These are phyloP conservation scores for Oryzias curvinotus DNA, from an alignment of 2,113 vertebrate genomes.

Conservation along the genomic window DNA sequence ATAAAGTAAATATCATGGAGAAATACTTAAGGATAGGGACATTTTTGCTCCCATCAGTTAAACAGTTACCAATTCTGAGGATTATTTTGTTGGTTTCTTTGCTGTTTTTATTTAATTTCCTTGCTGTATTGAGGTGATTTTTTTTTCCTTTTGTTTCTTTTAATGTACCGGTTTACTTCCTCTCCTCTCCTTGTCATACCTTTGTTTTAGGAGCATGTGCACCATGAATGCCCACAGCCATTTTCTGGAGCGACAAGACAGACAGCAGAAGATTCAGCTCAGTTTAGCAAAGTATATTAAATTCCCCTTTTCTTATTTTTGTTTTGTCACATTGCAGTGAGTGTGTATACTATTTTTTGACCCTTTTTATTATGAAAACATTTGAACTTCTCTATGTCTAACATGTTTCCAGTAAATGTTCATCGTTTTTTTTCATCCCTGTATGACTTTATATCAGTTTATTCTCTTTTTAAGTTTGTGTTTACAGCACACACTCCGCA, in stretches of 20 bases:
- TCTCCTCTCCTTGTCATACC: constrained; percentile 37
- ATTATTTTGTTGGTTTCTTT: too few relatives aligned
- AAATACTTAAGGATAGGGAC: too few relatives aligned
- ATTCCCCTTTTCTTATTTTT: background rate
- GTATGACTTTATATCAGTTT: background rate
- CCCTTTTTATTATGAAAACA: too few relatives aligned
- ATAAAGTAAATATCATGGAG: too few relatives aligned
- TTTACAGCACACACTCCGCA: constrained; percentile 26
- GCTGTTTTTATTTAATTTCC: too few relatives aligned
- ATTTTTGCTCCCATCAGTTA: too few relatives aligned
- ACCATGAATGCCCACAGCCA: constrained; percentile 37
- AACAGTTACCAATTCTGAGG: too few relatives aligned
- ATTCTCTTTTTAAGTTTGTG: background rate
- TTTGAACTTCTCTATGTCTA: background rate
- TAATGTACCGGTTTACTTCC: background rate
- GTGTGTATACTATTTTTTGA: too few relatives aligned
- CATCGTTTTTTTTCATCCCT: background rate
- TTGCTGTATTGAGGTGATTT: too few relatives aligned
- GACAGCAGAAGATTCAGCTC: constrained; percentile 54
- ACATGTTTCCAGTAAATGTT: background rate
- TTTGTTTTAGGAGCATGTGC: constrained; percentile 27
- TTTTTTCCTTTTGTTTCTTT: background rate
- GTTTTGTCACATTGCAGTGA: background rate
- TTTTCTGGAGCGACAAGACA: constrained; percentile 40
- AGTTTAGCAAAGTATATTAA: constrained; percentile 60